Percentiles rank a stretch among this genome's conserved stretches.
phyloP scores from a whole-genome alignment of 2,888 invertebrate genomes.

The Perithous albicinctus region DNA sequence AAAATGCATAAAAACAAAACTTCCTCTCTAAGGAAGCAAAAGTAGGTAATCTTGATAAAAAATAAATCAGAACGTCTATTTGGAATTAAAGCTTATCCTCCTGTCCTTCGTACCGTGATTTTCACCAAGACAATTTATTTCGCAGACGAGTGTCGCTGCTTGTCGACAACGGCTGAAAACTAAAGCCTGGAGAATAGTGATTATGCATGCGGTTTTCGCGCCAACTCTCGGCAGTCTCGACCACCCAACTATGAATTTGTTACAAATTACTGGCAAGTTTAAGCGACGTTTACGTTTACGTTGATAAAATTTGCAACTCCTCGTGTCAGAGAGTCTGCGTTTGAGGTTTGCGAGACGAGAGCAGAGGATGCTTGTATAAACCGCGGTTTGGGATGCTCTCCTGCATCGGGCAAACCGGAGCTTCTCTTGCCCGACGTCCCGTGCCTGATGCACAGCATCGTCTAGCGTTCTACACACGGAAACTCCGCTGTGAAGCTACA shows the following conservation, averaged over 20 bases:
- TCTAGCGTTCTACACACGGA: conserved; percentile 34
- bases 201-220: conserved; percentile 37
- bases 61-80: background rate
- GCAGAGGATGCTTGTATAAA: conserved; percentile 32
- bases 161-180: background rate
- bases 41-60: too few relatives aligned
- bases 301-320: conserved; percentile 49
- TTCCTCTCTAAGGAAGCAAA: too few relatives aligned
- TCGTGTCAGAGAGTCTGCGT: conserved; percentile 27
- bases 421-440: conserved; percentile 54
- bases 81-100: conserved; percentile 6
- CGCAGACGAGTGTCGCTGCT: conserved; percentile 1
- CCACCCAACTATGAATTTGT: conserved; percentile 25
- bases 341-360: conserved; percentile 28
- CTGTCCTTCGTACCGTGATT: background rate
- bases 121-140: conserved; percentile 6
- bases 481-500: conserved; percentile 46
- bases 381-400: conserved; percentile 43
- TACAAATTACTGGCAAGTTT: conserved; percentile 36
- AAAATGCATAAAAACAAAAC: too few relatives aligned
- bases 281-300: conserved; percentile 39
- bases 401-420: conserved; percentile 43
- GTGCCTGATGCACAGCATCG: conserved; percentile 7
- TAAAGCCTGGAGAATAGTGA: conserved; percentile 18
- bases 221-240: background rate